Conservation (phyloP, 64 coral and sea anemone genomes). For the Montipora foliosa region DNA sequence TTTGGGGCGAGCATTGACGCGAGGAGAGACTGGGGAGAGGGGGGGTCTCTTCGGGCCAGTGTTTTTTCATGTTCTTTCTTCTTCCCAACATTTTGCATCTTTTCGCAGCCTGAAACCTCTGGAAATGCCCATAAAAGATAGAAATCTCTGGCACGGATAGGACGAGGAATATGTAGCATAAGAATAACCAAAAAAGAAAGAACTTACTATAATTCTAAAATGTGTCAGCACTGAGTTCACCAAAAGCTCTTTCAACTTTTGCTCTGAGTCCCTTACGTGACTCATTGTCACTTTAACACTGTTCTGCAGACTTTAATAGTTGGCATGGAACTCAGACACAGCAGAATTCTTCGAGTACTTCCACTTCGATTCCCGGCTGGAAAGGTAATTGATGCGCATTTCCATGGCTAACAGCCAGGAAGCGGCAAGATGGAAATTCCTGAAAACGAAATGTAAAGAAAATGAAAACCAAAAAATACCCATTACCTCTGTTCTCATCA, state of each 20-base stretch:
- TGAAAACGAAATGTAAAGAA: neutral
- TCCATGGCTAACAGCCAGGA: slow-evolving; percentile 99
- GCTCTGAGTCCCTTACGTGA: slow-evolving; percentile 94
- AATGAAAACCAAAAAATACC: neutral
- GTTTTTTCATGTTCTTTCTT: too few species aligned
- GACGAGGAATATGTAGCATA: too few species aligned
- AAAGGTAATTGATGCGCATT: slow-evolving; percentile 73
- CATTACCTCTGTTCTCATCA: too few species aligned
- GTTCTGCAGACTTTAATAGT: slow-evolving; percentile 93
- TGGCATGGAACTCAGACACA: slow-evolving; percentile 98
- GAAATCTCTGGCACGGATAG: too few species aligned
- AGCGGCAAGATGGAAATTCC: slow-evolving; percentile 98
- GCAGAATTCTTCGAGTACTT: slow-evolving; percentile 95
- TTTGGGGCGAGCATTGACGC: too few species aligned
- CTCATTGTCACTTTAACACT: slow-evolving; percentile 97
- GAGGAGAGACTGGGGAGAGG: too few species aligned
- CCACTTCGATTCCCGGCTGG: slow-evolving; percentile 59
- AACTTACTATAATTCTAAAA: slow-evolving; percentile 81
- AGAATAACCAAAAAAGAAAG: neutral
- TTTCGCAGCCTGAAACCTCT: too few species aligned
- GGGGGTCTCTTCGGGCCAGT: too few species aligned
- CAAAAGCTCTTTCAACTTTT: slow-evolving; percentile 94
- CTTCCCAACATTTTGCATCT: too few species aligned
- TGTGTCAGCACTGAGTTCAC: slow-evolving; percentile 82
- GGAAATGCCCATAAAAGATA: too few species aligned